phyloP scores from a whole-genome alignment of 2,113 vertebrate species.

The Trochalopteron elliotii region DNA sequence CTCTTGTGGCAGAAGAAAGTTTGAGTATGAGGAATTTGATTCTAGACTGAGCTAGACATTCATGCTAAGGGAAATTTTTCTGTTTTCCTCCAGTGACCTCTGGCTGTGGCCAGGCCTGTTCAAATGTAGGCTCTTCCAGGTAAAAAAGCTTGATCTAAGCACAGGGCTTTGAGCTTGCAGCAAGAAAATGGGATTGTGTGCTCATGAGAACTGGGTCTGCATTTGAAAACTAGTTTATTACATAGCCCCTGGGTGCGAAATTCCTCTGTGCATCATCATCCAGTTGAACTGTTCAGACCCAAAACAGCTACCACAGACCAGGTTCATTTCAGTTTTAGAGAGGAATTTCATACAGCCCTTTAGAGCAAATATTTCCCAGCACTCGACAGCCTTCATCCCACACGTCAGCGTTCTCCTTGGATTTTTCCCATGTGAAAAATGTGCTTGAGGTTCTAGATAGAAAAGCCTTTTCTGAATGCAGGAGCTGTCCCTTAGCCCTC shows the following conservation, averaged over 20 bases:
- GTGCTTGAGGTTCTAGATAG: background rate
- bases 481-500: background rate
- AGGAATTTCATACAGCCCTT: background rate
- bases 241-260: background rate
- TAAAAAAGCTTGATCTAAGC: accelerated
- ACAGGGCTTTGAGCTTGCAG: background rate
- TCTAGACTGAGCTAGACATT: background rate
- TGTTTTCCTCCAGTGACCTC: background rate
- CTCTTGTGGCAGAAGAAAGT: background rate
- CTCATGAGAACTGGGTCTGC: background rate
- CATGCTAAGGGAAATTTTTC: background rate
- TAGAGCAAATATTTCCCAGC: background rate
- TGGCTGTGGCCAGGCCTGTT: background rate
- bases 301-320: background rate
- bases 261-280: background rate
- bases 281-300: background rate
- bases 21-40: background rate
- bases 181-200: background rate
- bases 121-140: background rate
- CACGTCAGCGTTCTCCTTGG: background rate
- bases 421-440: conserved; percentile 45
- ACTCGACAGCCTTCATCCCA: background rate
- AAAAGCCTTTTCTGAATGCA: background rate
- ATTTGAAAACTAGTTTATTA: background rate
- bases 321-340: background rate